phyloP scores from a whole-genome alignment of 2,113 vertebrate genomes.

The Scytalopus superciliaris region DNA sequence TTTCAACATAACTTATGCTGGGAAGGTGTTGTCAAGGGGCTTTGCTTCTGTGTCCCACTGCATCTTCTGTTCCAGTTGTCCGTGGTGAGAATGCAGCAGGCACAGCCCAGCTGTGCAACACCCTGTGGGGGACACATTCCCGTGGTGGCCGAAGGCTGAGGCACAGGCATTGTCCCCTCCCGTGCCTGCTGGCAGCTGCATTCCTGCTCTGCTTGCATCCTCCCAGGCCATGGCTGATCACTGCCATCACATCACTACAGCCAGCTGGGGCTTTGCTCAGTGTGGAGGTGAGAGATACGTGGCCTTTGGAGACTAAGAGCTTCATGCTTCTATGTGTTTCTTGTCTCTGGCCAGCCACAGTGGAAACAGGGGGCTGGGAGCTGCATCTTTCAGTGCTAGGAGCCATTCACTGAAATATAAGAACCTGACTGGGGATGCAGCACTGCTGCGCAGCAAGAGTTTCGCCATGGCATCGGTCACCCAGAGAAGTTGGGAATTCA shows the following conservation, averaged over 20 bases:
- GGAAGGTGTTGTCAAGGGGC: background rate
- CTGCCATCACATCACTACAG: background rate
- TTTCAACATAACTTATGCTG: background rate
- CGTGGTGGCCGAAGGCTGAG: fast-evolving
- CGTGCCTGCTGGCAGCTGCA: fast-evolving
- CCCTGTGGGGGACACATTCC: background rate
- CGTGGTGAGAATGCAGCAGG: background rate
- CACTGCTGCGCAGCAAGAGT: background rate
- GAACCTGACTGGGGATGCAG: background rate
- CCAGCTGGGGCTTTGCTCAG: background rate
- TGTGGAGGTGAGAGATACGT: background rate
- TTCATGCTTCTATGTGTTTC: background rate
- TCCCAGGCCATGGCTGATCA: background rate
- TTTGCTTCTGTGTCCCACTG: fast-evolving
- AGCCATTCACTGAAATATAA: background rate
- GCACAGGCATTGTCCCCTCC: background rate
- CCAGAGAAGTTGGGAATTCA: background rate
- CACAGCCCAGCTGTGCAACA: background rate
- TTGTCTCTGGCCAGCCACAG: background rate
- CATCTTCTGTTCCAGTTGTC: background rate
- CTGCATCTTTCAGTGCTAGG: background rate
- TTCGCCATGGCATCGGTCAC: background rate
- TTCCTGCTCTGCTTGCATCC: background rate
- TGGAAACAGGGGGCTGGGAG: background rate
- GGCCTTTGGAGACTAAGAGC: background rate